These are phyloP conservation scores for Girardia tigrina DNA, from an alignment of 2,888 invertebrate genomes.

Conservation along the genomic window DNA sequence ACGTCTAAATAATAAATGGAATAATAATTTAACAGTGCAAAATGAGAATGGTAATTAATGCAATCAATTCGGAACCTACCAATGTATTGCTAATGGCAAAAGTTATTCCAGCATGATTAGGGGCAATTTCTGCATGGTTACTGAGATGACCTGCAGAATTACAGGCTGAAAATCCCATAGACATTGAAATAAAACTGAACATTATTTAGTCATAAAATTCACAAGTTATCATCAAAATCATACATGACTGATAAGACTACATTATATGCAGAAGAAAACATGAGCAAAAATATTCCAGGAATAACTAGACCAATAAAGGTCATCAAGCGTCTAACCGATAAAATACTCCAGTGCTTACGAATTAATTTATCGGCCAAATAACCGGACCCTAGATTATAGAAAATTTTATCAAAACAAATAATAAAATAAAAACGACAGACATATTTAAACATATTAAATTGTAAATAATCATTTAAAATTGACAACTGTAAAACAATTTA, in stretches of 20 bases:
- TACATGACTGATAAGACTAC: constrained; percentile 59
- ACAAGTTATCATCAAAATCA: background rate
- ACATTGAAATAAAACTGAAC: constrained; percentile 59
- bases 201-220: background rate
- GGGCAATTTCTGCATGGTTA: constrained; percentile 65
- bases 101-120: constrained; percentile 64
- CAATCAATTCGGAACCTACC: constrained; percentile 51
- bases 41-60: background rate
- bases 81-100: constrained; percentile 65
- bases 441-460: background rate
- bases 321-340: constrained; percentile 62
- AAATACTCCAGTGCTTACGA: constrained; percentile 56
- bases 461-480: background rate
- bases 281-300: constrained; percentile 60
- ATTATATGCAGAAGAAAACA: constrained; percentile 61
- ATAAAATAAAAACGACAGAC: constrained; percentile 24
- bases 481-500: too few relatives aligned
- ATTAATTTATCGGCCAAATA: constrained; percentile 62
- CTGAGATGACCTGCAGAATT: constrained; percentile 65
- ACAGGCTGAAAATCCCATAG: constrained; percentile 63
- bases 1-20: background rate
- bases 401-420: constrained; percentile 26
- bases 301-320: constrained; percentile 61
- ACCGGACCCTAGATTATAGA: constrained; percentile 55
- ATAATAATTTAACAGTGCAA: background rate